Base-by-base conservation (phyloP, 2,888 invertebrate species). In the Herminia tarsipennalis region DNA sequence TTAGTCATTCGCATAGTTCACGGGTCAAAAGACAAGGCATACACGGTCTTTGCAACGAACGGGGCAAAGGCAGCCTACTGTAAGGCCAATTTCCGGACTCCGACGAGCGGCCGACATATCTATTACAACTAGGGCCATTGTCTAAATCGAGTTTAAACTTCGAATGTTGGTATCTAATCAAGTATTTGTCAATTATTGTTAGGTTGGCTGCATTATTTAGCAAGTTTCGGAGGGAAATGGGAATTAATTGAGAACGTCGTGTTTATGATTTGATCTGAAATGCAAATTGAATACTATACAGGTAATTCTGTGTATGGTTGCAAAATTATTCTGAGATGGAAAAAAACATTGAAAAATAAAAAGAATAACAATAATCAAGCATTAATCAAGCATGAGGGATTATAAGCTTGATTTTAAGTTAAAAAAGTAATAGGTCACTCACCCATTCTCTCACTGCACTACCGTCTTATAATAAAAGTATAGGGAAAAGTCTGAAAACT, bases 71-170 rank as follows among this genome's bases (percentile, higher is more conserved):
- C 45, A 51, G 18, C 16, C 9, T 37, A 43, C 50, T 50, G 46
- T 48, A 42, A 28, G 36, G 47, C 63, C 66, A 66, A 66, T 69
- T 69, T 66, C 66, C 66, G 69, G 43, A 53, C 32, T 17, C 66
- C 54, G 66, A 45, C 51, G 41, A 33, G 36, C 28, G 20, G 29
- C 39, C 36, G 55, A 45, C 53, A 48, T 61, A 56, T 66, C 62
- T 41, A 57, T 63, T 57, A 48, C 63, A 42, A 40, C 47, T 42
- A 55, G 41, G 35, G 40, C 47, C 29, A 63, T 66, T 63, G 59
- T 66, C 25, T 53, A 4, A 47, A 62, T 45, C 28, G 39, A 46
- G 36, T 56, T 56, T 46, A 30, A 52, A 66, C 47, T 48, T 50
- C 21, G 67, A 63, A 53, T 36, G 42, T 50, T 41, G 46, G 30